Conservation (phyloP, 1,140 invertebrate species). For the Tetraneura akinire region DNA sequence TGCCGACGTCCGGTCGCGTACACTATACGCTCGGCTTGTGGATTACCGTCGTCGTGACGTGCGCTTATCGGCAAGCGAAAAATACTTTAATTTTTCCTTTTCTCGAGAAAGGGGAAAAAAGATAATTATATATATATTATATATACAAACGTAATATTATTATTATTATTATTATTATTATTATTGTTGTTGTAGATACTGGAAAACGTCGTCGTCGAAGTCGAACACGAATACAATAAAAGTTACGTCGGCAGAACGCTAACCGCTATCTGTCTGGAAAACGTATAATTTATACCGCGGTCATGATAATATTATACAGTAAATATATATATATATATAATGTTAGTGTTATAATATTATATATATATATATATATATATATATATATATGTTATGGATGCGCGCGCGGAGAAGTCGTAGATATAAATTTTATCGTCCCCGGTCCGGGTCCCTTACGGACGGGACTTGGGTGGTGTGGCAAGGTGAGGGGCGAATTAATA, state of each 20-base stretch:
- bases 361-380: too few relatives aligned
- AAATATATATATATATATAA: too few relatives aligned
- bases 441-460: not conserved
- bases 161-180: too few relatives aligned
- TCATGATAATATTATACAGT: not conserved
- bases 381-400: too few relatives aligned
- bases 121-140: too few relatives aligned
- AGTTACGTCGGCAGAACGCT: conserved; percentile 6
- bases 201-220: not conserved
- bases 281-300: conserved; percentile 18
- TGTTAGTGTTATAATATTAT: not conserved
- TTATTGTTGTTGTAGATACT: too few relatives aligned
- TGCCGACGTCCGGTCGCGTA: not conserved
- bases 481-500: conserved; percentile 26
- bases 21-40: not conserved
- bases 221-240: conserved; percentile 5
- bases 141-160: too few relatives aligned
- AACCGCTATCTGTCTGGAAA: not conserved
- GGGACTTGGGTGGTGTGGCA: not conserved
- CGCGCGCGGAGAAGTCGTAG: not conserved
- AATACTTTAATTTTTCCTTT: too few relatives aligned
- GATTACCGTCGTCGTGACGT: not conserved
- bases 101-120: not conserved
- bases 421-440: not conserved
- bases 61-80: not conserved